Base-by-base conservation (phyloP, 2,113 vertebrate species). In the Amia ocellicauda region DNA sequence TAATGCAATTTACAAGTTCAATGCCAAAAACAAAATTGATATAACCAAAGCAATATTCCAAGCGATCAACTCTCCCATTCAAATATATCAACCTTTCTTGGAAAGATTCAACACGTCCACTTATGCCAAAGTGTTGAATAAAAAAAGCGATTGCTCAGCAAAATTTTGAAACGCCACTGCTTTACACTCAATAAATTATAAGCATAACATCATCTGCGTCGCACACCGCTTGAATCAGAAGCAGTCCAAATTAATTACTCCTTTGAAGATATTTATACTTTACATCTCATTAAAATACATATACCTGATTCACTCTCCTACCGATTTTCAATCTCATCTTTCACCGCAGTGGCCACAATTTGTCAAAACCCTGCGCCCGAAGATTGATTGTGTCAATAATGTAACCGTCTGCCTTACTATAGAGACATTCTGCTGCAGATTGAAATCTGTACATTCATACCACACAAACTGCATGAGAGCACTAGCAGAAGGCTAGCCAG, bases 111-210 rank as follows among this genome's bases (percentile, higher is more conserved):
- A 45, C 50, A 31, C 10, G 14, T 74, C 58, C 71, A 70, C 74
- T 60, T 68, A 51, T 67, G 53, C 72, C 75, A 79, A 66, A 71
- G 70, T 73, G 67, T 80, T 76, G 71, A 82, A 66, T 81, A 60
- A 73, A 74, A n/a, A 62, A 84, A 41, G 65, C 58, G 71, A 72
- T 64, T 58, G 67, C 78, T 83, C 77, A 79, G 83, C 72, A 80
- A 69, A 74, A 74, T 76, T 56, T 53, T 50, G 60, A 31, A 60
- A 59, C 59, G 58, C 14, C 14, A 0, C n/a, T 63, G 43, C 72
- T 74, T 78, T 56, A 66, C 70, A 77, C 85, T 86, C 84, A 68
- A 84, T 81, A 68, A 77, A 78, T 78, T 78, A 68, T 58, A 76
- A 76, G 74, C 31, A 36, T 36, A 36, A 36, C 75, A 78, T 73